Evolutionary conservation across 2,113 vertebrate species (phyloP), one percentile per base, ranked within the genome.

Genomic region (Clinocottus analis): DNA sequence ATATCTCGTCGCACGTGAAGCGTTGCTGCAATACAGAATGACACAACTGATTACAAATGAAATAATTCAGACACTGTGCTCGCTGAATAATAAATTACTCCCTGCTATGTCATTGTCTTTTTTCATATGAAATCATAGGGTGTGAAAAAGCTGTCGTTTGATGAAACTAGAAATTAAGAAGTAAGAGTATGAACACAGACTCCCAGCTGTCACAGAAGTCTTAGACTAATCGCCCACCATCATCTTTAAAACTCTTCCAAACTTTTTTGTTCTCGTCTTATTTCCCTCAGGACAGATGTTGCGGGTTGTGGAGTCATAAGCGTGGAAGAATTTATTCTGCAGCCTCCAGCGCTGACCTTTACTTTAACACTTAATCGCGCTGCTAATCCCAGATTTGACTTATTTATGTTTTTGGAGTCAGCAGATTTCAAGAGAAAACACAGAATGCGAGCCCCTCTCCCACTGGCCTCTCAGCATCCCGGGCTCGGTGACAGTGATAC

Each of bases 261-360:
- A 49, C n/a, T 27, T 6, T 59, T 47, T 56, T 27, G 3, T 35
- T 35, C 14, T 65, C 23, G 2, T 71, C 55, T 25, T 21, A 2
- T 33, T 16, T 33, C 31, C n/a, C 43, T 45, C 13, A 39, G 16
- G 45, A 64, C 1, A 6, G 0, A 51, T 64, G 31, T 12, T 14
- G 4, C 31, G 56, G n/a, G 33, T 31, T 25, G 21, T 72, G 61
- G 43, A 37, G 43, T 60, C 27, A n/a, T 11, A 13, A 10, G 4
- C 51, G 21, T 31, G 21, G 72, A 66, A 51, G 17, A 27, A 11
- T 31, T 29, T 1, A 59, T 45, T 63, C 23, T 53, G 41, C 68
- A 65, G 74, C 73, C 77, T 75, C 39, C 56, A 39, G 77, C 43
- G 45, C 63, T 87, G 80, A 87, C 83, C 80, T 87, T 89, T 81